Evolutionary conservation across 2,113 vertebrate genomes (phyloP), one percentile per base, ranked within the genome.

Genomic region (Jaculus jaculus): DNA sequence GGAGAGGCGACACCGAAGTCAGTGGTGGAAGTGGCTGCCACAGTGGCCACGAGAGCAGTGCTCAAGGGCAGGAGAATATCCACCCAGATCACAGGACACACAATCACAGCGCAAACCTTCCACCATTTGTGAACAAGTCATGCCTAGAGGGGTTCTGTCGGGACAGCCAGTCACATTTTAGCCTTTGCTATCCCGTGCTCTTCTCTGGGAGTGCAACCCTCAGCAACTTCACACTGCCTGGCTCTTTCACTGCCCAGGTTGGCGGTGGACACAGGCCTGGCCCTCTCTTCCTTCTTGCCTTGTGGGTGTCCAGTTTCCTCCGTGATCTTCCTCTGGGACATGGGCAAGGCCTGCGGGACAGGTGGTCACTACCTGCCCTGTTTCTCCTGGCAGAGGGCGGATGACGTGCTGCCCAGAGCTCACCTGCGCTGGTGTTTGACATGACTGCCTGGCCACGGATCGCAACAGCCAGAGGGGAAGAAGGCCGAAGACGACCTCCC

Each of bases 91-190:
- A 37, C 10, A 63, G 65, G 11, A 2, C 6, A 2, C 13, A 65
- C 17, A 82, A 20, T 11, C 51, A 16, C 58, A 42, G 17, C 23
- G 73, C 21, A 60, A 68, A 26, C 2, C 0, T 3, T 12, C 42
- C 73, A 13, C 5, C 3, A 9, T 39, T 15, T 2, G 0, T 4
- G 51, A 26, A 28, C 7, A 10, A 11, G 0, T 16, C 21, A 7
- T 1, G 4, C 24, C 28, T 4, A 2, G 5, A 11, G 3, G 21
- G 5, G 89, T 39, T 28, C 47, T 28, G 3, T n/a, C 28, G 74
- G 24, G 17, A 54, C 39, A 2, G 18, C 54, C n/a, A 3, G 0
- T 0, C 16, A 7, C 3, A 0, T 24, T 83, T 51, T 24, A 51
- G 34, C 66, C 7, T 81, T 21, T 37, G 37, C 21, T 32, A 28